Evolutionary conservation across 2,888 invertebrate species (phyloP).

Genomic region (Petrophora chlorosata): DNA sequence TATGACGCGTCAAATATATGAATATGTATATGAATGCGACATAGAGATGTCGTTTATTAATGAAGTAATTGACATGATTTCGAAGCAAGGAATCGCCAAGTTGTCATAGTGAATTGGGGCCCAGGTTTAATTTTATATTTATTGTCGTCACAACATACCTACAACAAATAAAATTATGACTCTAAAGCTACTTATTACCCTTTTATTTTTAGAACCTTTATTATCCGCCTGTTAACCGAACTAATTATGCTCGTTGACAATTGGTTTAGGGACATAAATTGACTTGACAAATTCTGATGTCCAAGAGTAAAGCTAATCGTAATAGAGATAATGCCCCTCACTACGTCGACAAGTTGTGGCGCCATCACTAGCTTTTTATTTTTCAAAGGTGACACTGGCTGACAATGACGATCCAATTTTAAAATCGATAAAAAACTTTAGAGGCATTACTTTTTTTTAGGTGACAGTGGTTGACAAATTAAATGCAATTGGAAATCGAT

Average conservation of each 20-base stretch:
- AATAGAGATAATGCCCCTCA: constrained; percentile 55
- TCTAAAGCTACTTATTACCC: constrained; percentile 25
- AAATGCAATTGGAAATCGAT: not conserved
- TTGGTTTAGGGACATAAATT: constrained; percentile 51
- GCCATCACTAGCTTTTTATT: constrained; percentile 49
- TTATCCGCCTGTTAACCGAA: constrained; percentile 40
- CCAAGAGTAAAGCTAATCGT: constrained; percentile 51
- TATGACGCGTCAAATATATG: too few species aligned
- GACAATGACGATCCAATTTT: constrained; percentile 21
- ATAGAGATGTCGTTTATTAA: too few species aligned
- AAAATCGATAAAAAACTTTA: not conserved
- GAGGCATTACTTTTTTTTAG: not conserved
- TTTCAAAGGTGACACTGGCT: constrained; percentile 49
- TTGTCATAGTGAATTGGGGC: too few species aligned
- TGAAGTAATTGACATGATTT: too few species aligned
- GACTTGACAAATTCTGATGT: constrained; percentile 54
- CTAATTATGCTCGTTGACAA: constrained; percentile 62
- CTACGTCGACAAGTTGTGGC: constrained; percentile 54
- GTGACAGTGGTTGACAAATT: constrained; percentile 1
- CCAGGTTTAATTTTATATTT: too few species aligned
- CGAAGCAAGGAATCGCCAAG: too few species aligned
- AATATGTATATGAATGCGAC: too few species aligned
- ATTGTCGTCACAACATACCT: too few species aligned
- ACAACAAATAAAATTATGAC: constrained; percentile 26
- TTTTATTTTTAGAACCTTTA: constrained; percentile 39